Evolutionary conservation across 2,888 invertebrate genomes (phyloP), one percentile per base, ranked within the genome.

Genomic region (Mythimna lalbum): DNA sequence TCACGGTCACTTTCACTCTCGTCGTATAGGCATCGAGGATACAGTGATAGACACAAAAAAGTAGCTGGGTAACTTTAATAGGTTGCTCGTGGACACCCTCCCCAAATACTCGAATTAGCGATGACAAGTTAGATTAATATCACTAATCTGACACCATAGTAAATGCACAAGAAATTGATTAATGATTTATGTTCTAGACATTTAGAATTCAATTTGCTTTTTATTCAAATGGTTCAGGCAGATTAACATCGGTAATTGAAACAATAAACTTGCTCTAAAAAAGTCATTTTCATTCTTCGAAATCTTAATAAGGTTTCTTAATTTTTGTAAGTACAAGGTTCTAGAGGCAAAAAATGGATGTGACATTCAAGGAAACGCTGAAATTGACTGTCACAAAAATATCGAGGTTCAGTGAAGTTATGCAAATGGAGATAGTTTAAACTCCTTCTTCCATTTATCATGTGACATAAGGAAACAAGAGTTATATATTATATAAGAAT

Each of bases 321-420:
- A 12, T 57, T 36, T 36, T 57, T 57, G 21, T 43, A 33, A 36
- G 17, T 17, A 36, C 56, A 33, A 47, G 23, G 53, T 12, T 59
- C 57, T 23, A 3, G 17, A 27, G 14, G 43, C 64, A 59, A 69
- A 59, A 69, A 65, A 31, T 63, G 36, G 69, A 47, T 67, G 69
- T 62, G n/a, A 63, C 52, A 47, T 63, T 67, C 52, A 80, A 74
- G 60, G 73, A 69, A 17, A 56, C 66, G 43, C n/a, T 31, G 19
- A 65, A 75, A 78, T 78, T 75, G 70, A 81, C 69, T 64, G 55
- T 21, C 5, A 56, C 63, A 81, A 81, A 80, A 75, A 60, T 39
- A 39, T 53, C 64, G 21, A 63, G 61, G 47, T 69, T 62, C 33
- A 62, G 19, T 31, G 33, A 36, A 64, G 61, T 10, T 53, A 74